phyloP scores from a whole-genome alignment of 2,888 invertebrate species.

The Oligia strigilis region DNA sequence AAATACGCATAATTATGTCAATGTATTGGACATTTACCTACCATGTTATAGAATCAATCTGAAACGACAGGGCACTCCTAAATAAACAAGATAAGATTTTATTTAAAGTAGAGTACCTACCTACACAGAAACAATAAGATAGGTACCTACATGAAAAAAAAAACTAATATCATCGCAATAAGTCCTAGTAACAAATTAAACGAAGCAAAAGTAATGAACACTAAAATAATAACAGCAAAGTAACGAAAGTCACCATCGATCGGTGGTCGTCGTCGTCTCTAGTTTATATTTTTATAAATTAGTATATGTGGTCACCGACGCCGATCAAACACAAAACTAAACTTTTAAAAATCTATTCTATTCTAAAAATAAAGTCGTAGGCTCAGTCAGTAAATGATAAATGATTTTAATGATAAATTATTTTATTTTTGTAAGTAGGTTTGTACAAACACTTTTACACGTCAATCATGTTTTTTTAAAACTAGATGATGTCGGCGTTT shows the following conservation, averaged over 20 bases:
- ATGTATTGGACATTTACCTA: neutral
- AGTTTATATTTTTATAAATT: too few relatives aligned
- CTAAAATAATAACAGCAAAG: neutral
- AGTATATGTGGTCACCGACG: too few relatives aligned
- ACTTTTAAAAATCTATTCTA: too few relatives aligned
- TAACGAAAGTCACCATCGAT: neutral
- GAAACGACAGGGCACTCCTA: neutral
- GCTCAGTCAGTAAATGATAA: too few relatives aligned
- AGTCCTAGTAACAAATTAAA: neutral
- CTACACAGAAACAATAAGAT: neutral
- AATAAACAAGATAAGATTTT: slow-evolving; percentile 26
- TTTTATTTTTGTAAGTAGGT: too few relatives aligned
- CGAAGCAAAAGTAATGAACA: neutral
- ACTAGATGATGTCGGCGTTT: too few relatives aligned
- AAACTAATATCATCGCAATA: neutral
- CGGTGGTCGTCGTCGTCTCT: neutral
- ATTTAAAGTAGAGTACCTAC: neutral
- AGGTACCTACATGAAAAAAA: too few relatives aligned
- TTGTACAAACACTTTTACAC: too few relatives aligned
- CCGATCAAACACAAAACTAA: too few relatives aligned
- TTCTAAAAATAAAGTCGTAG: too few relatives aligned
- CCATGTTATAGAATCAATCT: neutral
- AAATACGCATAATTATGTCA: slow-evolving; percentile 8
- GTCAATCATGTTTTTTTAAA: too few relatives aligned
- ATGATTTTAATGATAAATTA: too few relatives aligned